Conservation (phyloP, 2,113 vertebrate genomes). For the Bothrops jararaca region DNA sequence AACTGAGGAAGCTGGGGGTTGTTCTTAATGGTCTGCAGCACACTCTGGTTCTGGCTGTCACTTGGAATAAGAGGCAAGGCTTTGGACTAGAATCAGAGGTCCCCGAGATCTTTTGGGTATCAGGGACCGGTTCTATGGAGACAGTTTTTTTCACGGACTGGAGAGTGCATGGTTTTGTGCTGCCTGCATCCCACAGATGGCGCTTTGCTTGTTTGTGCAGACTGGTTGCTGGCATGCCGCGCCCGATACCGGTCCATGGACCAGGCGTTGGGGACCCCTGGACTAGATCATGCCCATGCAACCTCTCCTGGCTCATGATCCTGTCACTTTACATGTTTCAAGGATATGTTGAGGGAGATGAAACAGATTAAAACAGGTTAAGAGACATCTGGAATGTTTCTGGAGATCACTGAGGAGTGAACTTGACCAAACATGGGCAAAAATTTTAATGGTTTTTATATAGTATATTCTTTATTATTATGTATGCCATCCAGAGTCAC, state of each 20-base stretch:
- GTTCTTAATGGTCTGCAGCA: neutral
- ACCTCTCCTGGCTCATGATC: neutral
- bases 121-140: too few relatives aligned
- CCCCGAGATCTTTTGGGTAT: too few relatives aligned
- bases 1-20: neutral
- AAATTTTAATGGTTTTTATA: neutral
- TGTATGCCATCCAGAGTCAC: neutral
- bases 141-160: too few relatives aligned
- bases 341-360: neutral
- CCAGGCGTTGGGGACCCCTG: too few relatives aligned
- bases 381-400: neutral
- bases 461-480: conserved; percentile 2
- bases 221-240: too few relatives aligned
- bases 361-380: neutral
- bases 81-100: too few relatives aligned
- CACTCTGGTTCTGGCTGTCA: neutral
- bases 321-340: neutral
- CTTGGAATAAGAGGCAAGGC: neutral
- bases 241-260: too few relatives aligned
- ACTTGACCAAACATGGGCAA: neutral
- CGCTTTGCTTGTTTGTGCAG: too few relatives aligned
- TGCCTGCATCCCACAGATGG: too few relatives aligned
- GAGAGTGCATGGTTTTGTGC: too few relatives aligned
- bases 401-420: neutral
- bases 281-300: neutral